Conservation (phyloP, 1,140 invertebrate genomes). For the Augochlora pura region DNA sequence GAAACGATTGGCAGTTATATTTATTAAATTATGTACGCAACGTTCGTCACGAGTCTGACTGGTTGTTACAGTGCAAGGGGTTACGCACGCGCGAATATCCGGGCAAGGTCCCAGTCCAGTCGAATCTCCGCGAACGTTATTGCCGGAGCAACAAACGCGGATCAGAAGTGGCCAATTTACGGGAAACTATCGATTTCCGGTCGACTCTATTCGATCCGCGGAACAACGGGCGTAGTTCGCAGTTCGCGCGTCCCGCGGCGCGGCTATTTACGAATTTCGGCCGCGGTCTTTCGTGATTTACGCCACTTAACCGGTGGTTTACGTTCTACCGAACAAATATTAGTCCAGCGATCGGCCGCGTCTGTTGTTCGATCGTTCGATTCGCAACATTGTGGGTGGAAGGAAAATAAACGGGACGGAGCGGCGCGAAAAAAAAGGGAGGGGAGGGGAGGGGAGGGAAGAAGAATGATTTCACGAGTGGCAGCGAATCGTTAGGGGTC, state of each 20-base stretch:
- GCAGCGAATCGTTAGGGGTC: constrained; percentile 5
- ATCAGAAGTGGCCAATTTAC: neutral
- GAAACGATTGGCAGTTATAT: too few relatives aligned
- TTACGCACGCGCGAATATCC: neutral
- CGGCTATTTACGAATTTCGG: constrained; percentile 11
- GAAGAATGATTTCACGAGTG: neutral
- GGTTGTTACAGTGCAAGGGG: too few relatives aligned
- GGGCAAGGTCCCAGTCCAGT: neutral
- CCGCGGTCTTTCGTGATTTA: neutral
- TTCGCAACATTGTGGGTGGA: constrained; percentile 6
- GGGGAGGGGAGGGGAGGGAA: neutral
- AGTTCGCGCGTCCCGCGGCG: neutral
- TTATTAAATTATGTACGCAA: too few relatives aligned
- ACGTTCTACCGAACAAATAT: neutral
- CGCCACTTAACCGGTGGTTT: neutral
- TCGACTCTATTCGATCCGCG: neutral
- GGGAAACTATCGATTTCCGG: constrained; percentile 28
- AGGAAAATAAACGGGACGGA: neutral
- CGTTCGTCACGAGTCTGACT: too few relatives aligned
- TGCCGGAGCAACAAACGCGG: constrained; percentile 15
- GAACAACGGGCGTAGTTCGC: neutral
- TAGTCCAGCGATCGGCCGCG: neutral
- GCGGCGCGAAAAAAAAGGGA: neutral
- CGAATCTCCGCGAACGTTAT: neutral
- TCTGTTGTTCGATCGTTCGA: neutral